Conservation (phyloP, 2,113 vertebrate genomes). For the Micronisus gabar region DNA sequence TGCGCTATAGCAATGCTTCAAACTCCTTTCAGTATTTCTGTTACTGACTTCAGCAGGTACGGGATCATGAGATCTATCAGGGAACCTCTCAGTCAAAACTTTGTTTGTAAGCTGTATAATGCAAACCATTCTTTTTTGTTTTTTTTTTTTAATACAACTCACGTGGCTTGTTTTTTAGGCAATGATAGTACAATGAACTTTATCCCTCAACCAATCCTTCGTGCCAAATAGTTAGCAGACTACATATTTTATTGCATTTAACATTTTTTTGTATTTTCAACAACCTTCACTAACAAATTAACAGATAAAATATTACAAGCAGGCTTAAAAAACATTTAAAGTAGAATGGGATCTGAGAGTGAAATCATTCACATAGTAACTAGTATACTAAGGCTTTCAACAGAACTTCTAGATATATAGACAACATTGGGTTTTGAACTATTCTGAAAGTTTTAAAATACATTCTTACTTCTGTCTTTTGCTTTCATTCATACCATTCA, state of each 20-base stretch:
- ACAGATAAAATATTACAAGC: not conserved
- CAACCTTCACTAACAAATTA: not conserved
- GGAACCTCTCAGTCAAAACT: not conserved
- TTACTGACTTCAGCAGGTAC: not conserved
- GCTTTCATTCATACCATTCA: not conserved
- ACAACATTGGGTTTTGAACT: not conserved
- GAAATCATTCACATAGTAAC: not conserved
- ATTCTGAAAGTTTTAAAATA: not conserved
- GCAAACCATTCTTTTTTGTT: not conserved
- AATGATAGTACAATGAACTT: not conserved
- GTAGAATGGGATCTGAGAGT: not conserved
- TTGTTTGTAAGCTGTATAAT: not conserved
- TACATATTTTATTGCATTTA: not conserved
- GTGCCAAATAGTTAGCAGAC: not conserved
- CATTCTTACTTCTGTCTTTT: not conserved
- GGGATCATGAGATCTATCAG: accelerated
- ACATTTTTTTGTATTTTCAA: not conserved
- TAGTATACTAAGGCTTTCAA: not conserved
- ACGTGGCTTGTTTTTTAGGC: not conserved
- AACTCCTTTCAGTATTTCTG: not conserved
- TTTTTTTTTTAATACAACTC: not conserved
- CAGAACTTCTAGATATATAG: not conserved
- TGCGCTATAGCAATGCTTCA: not conserved
- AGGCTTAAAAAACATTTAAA: not conserved
- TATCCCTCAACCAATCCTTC: not conserved